Base-by-base conservation (phyloP, 2,888 invertebrate genomes). In the Drosophila algonquin region DNA sequence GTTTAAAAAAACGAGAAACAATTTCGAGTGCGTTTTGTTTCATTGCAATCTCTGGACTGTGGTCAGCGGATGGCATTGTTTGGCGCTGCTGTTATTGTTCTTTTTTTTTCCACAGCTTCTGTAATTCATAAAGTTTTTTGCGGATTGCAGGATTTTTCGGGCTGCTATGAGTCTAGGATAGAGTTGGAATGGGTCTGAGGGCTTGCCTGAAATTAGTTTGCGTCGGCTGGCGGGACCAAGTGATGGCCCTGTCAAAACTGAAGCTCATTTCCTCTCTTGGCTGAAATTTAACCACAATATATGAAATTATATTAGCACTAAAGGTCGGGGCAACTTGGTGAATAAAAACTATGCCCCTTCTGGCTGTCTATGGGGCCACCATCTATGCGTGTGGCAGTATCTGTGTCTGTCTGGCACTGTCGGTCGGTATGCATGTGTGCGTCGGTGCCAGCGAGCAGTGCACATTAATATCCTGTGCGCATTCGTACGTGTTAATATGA, bases 401-500 rank as follows among this genome's bases (percentile, higher is more conserved):
- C 32, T 67, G 54, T 47, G 24, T 24, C 24, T 24, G 54, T 40
- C 57, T 32, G 40, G 7, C 40, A 48, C 46, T 21, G 1, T 24
- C 24, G 24, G 24, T 32, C 24, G 30, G n/a, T 18, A 40, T 63
- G 60, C 58, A 54, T 63, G 58, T 67, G 51, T 45, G 70, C 67
- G 62, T 61, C 51, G 64, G 48, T 44, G 71, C 64, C 61, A 73
- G 62, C 47, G 69, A 58, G 70, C 73, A 63, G 73, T 82, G 80
- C 87, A 84, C 86, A 87, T 89, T 89, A 89, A 89, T 89, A 89
- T 88, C 79, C 90, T 90, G 87, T 90, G 90, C 85, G 91, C 90
- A 90, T 87, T 91, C 91, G 90, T 90, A 91, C 91, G 91, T 91
- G 91, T 90, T 91, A 91, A 91, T 91, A 90, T 91, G 91, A 91